Conservation (phyloP, 2,888 invertebrate genomes). For the Troides oblongomaculatus region DNA sequence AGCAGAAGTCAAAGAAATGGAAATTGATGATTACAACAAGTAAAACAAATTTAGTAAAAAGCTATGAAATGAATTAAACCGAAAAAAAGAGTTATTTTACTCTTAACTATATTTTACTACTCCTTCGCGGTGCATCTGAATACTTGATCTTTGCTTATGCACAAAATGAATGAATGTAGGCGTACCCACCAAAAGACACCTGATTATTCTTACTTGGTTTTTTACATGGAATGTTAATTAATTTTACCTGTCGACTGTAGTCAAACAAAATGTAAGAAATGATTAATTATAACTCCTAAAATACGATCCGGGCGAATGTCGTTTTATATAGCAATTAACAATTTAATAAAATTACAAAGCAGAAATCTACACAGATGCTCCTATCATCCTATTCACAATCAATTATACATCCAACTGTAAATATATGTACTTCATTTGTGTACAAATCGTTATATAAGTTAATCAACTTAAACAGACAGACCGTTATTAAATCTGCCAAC, state of each 20-base stretch:
- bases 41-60: background rate
- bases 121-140: background rate
- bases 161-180: constrained; percentile 72
- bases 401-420: too few relatives aligned
- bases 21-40: background rate
- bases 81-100: background rate
- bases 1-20: background rate
- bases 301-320: constrained; percentile 30
- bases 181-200: constrained; percentile 65
- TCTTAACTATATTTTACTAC: background rate
- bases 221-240: constrained; percentile 77
- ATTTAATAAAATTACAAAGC: constrained; percentile 13
- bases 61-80: background rate
- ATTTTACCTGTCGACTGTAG: constrained; percentile 74
- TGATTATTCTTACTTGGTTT: constrained; percentile 67
- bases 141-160: constrained; percentile 55
- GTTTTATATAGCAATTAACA: constrained; percentile 15
- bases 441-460: too few relatives aligned
- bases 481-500: too few relatives aligned
- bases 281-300: constrained; percentile 61
- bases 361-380: background rate
- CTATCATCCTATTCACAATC: too few relatives aligned
- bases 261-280: constrained; percentile 69
- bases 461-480: too few relatives aligned
- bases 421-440: too few relatives aligned